phyloP scores from a whole-genome alignment of 2,113 vertebrate species.

The Corythaeola cristata region DNA sequence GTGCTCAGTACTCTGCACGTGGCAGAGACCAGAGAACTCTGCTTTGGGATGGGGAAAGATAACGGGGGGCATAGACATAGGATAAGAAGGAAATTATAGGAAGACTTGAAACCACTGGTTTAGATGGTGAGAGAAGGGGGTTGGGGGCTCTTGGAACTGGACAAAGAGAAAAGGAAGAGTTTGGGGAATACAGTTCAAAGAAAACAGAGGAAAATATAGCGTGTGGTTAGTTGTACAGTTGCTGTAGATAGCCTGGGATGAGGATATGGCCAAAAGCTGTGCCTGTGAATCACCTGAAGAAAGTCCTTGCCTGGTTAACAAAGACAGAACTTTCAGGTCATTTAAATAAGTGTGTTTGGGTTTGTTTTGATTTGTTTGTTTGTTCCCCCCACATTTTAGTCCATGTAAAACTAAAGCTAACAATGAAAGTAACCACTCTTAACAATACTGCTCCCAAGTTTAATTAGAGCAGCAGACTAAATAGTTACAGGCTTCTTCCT shows the following conservation, averaged over 20 bases:
- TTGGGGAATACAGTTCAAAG: not conserved
- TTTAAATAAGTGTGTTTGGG: not conserved
- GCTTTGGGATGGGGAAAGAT: not conserved
- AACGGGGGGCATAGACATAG: not conserved
- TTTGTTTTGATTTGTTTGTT: too few species aligned
- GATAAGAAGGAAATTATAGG: not conserved
- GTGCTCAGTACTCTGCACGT: accelerated
- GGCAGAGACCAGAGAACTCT: not conserved
- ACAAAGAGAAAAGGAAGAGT: not conserved
- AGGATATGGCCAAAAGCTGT: not conserved
- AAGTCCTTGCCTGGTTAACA: not conserved
- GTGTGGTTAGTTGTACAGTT: not conserved
- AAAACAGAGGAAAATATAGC: not conserved
- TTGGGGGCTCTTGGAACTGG: not conserved
- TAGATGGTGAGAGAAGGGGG: not conserved
- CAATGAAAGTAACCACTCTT: not conserved
- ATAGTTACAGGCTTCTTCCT: not conserved
- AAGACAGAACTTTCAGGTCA: not conserved
- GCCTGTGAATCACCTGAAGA: not conserved
- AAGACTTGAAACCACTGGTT: not conserved
- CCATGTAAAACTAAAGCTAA: not conserved
- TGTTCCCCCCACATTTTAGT: not conserved
- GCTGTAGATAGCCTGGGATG: not conserved
- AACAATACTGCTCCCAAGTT: not conserved
- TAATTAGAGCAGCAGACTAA: not conserved